A percentile compares a stretch with the other conserved stretches of the same genome.
Evolutionary conservation across 2,797 vertebrate species (phyloP).

Genomic region (Perodicticus potto): DNA sequence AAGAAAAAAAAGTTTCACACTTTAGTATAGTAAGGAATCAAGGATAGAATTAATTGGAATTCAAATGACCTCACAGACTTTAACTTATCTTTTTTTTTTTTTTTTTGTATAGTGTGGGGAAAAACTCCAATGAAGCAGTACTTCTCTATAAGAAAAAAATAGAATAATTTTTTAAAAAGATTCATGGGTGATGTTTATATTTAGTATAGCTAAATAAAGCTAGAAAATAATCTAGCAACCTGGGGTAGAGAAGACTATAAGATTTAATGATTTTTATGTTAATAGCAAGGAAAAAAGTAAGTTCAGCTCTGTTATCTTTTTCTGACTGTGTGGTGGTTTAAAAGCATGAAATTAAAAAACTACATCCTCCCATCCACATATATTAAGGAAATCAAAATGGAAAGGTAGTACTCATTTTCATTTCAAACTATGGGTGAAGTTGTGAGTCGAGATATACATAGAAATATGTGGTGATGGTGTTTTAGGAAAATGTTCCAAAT

Average conservation of each 20-base stretch:
- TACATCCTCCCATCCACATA: neutral
- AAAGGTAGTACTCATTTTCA: constrained; percentile 7
- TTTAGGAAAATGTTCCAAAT: constrained; percentile 6
- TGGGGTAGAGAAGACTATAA: neutral
- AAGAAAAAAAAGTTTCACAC: neutral
- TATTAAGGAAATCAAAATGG: constrained; percentile 16
- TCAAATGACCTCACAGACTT: neutral
- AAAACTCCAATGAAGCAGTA: neutral
- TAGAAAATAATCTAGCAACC: neutral
- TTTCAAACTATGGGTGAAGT: constrained; percentile 28
- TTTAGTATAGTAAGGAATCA: neutral
- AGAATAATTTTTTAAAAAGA: neutral
- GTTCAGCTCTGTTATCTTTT: neutral
- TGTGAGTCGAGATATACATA: neutral
- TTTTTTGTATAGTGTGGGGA: neutral
- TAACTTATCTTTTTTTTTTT: neutral
- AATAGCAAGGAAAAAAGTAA: neutral
- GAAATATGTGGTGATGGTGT: neutral
- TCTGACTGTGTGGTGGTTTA: constrained; percentile 9
- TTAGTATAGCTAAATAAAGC: neutral
- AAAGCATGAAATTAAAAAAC: neutral
- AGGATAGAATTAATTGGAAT: neutral
- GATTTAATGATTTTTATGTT: constrained; percentile 5
- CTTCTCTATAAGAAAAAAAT: neutral
- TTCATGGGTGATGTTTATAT: neutral